Evolutionary conservation across 2,113 vertebrate genomes (phyloP).

Genomic region (Arenaria interpres): DNA sequence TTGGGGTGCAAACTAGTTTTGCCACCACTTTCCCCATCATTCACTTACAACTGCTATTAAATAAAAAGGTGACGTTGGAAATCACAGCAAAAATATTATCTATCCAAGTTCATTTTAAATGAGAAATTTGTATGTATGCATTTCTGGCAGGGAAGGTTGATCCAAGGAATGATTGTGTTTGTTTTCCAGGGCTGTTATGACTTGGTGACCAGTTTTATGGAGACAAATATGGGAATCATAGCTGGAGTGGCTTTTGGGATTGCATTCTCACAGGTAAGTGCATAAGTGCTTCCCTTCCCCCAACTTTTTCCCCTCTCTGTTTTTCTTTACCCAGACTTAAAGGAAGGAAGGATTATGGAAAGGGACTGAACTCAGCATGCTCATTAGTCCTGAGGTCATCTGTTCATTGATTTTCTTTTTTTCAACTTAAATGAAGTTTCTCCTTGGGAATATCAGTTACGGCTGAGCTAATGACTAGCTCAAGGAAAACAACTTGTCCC

Average conservation of each 20-base stretch:
- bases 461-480: conserved; percentile 76
- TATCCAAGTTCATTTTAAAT: neutral
- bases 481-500: conserved; percentile 71
- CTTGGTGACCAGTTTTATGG: conserved; percentile 93
- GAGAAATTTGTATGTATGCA: neutral
- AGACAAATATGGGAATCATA: conserved; percentile 96
- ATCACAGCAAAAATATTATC: neutral
- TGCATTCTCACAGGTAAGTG: conserved; percentile 93
- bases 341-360: conserved; percentile 59
- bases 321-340: conserved; percentile 20
- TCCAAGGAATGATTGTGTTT: neutral
- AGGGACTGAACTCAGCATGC: conserved; percentile 61
- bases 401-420: conserved; percentile 81
- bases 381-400: conserved; percentile 77
- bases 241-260: conserved; percentile 96
- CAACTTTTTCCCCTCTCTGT: neutral
- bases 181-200: conserved; percentile 91
- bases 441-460: conserved; percentile 79
- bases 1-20: neutral
- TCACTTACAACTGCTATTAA: neutral
- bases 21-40: neutral
- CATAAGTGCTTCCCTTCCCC: neutral
- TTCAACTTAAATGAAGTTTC: conserved; percentile 80
- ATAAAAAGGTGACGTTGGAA: neutral
- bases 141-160: neutral